Percentiles rank a stretch among this genome's conserved stretches.
Evolutionary conservation across 2,888 invertebrate species (phyloP).

Genomic region (Chymomyza amoena): DNA sequence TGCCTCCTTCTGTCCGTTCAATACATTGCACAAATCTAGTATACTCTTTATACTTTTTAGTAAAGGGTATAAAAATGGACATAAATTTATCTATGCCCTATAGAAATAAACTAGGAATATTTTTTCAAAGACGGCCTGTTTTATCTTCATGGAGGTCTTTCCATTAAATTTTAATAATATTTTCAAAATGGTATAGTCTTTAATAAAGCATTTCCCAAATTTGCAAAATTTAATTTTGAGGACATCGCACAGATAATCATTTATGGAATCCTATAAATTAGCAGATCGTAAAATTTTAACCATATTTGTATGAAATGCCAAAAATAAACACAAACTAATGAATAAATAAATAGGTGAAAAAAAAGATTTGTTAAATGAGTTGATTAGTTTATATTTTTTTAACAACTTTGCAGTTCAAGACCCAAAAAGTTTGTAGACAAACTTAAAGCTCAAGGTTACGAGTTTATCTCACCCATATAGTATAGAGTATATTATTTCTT

Average conservation of each 20-base stretch:
- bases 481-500: background rate
- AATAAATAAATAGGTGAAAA: background rate
- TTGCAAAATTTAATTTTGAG: no score
- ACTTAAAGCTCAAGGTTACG: background rate
- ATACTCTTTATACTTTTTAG: no score
- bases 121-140: no score
- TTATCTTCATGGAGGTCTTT: no score
- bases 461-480: background rate
- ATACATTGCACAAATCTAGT: no score
- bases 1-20: no score
- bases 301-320: background rate
- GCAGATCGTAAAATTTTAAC: background rate
- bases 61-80: no score
- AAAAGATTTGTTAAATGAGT: background rate
- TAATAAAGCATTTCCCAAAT: no score
- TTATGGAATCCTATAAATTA: background rate
- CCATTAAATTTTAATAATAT: no score
- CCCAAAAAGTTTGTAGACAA: constrained; percentile 22
- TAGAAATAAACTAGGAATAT: no score
- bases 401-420: constrained; percentile 32
- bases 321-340: background rate
- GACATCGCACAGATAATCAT: background rate
- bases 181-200: no score
- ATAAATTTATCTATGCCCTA: no score
- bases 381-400: background rate